phyloP scores from a whole-genome alignment of 2,888 invertebrate species.

The Geotrupes spiniger region DNA sequence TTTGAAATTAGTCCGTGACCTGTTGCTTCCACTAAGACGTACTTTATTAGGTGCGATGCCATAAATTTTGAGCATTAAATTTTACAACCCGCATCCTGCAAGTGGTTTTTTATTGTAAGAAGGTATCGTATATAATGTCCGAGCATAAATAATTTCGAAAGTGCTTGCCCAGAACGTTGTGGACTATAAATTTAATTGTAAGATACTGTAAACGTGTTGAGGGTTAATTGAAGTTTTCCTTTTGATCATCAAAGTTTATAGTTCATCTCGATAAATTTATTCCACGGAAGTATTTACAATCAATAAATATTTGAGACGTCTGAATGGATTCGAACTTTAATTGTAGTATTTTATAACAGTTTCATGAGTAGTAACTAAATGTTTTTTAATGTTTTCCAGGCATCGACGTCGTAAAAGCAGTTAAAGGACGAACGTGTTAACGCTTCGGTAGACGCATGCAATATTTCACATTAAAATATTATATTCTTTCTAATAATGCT shows the following conservation, averaged over 20 bases:
- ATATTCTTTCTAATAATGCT: too few species aligned
- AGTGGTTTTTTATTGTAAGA: slow-evolving; percentile 36
- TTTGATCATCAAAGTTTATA: slow-evolving; percentile 7
- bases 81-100: slow-evolving; percentile 37
- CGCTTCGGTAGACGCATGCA: too few species aligned
- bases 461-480: too few species aligned
- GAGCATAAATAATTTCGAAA: slow-evolving; percentile 39
- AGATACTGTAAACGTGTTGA: slow-evolving; percentile 10
- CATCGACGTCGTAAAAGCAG: too few species aligned
- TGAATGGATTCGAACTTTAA: slow-evolving; percentile 5
- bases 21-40: slow-evolving; percentile 28
- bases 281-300: slow-evolving; percentile 1
- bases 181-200: slow-evolving; percentile 39
- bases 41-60: slow-evolving; percentile 39
- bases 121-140: slow-evolving; percentile 34
- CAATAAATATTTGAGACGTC: slow-evolving; percentile 1
- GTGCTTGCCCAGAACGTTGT: slow-evolving; percentile 35
- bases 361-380: too few species aligned
- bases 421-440: too few species aligned
- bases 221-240: slow-evolving; percentile 7
- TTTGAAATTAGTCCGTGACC: slow-evolving; percentile 34
- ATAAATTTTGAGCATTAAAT: slow-evolving; percentile 39
- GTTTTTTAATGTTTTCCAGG: too few species aligned
- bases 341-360: neutral
- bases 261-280: slow-evolving; percentile 1